Conservation (phyloP, 2,113 vertebrate genomes). For the Semicossyphus pulcher region DNA sequence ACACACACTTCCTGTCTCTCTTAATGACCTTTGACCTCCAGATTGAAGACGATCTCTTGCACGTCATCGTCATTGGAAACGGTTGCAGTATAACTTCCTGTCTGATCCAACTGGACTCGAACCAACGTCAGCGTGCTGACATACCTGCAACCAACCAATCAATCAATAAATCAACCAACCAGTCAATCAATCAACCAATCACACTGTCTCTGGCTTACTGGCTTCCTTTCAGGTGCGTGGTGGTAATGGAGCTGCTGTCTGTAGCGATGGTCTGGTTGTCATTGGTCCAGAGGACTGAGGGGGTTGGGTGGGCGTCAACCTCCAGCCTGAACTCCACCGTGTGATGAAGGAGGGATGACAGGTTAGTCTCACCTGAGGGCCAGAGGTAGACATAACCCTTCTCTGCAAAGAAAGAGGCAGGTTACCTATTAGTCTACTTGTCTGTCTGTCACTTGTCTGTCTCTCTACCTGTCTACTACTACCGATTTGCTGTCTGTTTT, state of each 20-base stretch:
- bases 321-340: constrained; percentile 52
- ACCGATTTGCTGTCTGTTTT: neutral
- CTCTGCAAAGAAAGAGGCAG: constrained; percentile 50
- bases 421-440: neutral
- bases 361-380: constrained; percentile 31
- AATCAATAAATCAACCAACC: neutral
- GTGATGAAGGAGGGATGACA: constrained; percentile 53
- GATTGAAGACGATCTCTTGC: constrained; percentile 84
- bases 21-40: constrained; percentile 88
- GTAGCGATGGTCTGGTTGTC: constrained; percentile 44
- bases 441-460: neutral
- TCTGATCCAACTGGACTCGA: constrained; percentile 89
- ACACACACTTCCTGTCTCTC: neutral
- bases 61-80: constrained; percentile 86
- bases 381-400: constrained; percentile 60
- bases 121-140: constrained; percentile 87
- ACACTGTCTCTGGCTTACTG: too few species aligned
- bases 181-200: constrained; percentile 1
- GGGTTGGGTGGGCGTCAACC: constrained; percentile 55
- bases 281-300: constrained; percentile 62
- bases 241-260: constrained; percentile 43
- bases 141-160: constrained; percentile 81
- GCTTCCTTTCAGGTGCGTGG: constrained; percentile 43
- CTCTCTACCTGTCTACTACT: neutral
- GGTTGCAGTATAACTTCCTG: constrained; percentile 87